phyloP scores from a whole-genome alignment of 2,113 vertebrate species.

The Lepisosteus osseus region DNA sequence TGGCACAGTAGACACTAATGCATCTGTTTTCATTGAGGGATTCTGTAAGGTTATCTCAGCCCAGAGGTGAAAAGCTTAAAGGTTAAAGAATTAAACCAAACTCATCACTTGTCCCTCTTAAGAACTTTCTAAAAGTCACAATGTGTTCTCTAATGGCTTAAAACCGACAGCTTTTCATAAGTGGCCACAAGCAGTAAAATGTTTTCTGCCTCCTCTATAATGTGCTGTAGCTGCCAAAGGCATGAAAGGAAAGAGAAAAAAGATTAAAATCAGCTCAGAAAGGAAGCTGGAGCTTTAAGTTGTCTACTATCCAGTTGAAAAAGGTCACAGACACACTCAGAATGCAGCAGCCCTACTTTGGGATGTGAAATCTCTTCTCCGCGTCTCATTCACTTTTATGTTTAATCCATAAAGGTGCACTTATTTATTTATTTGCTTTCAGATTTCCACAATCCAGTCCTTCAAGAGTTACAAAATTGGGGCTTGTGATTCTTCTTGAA shows the following conservation, averaged over 20 bases:
- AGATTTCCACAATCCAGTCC: slow-evolving; percentile 29
- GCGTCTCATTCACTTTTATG: slow-evolving; percentile 32
- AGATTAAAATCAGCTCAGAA: not conserved
- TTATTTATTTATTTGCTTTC: slow-evolving; percentile 26
- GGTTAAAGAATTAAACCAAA: too few species aligned
- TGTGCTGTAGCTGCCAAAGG: not conserved
- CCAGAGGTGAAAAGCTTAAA: too few species aligned
- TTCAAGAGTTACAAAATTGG: not conserved
- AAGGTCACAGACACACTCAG: slow-evolving; percentile 30
- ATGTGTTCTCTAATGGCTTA: not conserved
- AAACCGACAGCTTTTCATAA: not conserved
- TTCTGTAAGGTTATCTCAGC: too few species aligned
- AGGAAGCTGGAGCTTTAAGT: not conserved
- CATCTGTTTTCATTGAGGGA: too few species aligned
- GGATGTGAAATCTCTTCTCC: slow-evolving; percentile 15
- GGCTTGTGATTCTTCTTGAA: not conserved
- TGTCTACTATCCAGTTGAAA: slow-evolving; percentile 26
- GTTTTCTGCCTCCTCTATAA: slow-evolving; percentile 3
- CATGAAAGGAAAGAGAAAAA: not conserved
- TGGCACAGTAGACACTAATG: too few species aligned
- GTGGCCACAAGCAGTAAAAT: not conserved
- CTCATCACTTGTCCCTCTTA: too few species aligned
- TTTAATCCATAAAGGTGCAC: slow-evolving; percentile 38
- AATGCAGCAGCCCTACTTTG: slow-evolving; percentile 15
- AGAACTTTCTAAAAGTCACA: not conserved